Evolutionary conservation across 2,113 vertebrate species (phyloP), one percentile per base, ranked within the genome.

Genomic region (Rhombomys opimus): DNA sequence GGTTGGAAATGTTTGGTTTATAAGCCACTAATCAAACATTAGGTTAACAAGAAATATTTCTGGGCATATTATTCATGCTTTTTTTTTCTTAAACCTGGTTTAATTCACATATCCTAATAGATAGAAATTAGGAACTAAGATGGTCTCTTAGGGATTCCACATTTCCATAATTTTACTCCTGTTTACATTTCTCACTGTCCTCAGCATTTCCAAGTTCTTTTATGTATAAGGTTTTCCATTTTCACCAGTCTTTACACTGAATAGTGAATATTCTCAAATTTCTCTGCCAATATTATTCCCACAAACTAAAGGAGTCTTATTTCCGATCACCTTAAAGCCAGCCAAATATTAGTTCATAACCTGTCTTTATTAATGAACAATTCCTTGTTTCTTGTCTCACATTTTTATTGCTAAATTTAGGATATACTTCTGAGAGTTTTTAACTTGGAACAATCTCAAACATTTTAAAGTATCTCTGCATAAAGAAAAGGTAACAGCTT

Each of bases 171-270:
- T 63, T 72, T 20, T 90, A 20, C 2, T 90, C 6, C 15, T 76
- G 68, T n/a, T 76, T 96, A 54, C 77, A 70, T 59, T 75, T 59
- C 63, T 78, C 23, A 84, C 0, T 84, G 7, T 67, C 4, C 32
- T 95, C 75, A 93, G 22, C 23, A 32, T n/a, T n/a, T 95, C n/a
- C 20, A 41, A 7, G 81, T 90, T 11, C 27, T 90, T 93, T 65
- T 59, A 70, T 90, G 2, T 17, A 8, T n/a, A 84, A 84, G 0
- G 14, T 87, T 78, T 25, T 20, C 32, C 5, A 67, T 65, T 93
- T 93, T 88, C 7, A 84, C 2, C 41, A 91, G 5, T 25, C 73
- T 78, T 78, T 88, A 41, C 4, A 35, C 18, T 84, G 81, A 77
- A 52, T 25, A 84, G 70, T 72, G 5, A 4, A 90, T 72, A 72